Base-by-base conservation (phyloP, 2,113 vertebrate genomes). In the Pachycephala philippinensis region DNA sequence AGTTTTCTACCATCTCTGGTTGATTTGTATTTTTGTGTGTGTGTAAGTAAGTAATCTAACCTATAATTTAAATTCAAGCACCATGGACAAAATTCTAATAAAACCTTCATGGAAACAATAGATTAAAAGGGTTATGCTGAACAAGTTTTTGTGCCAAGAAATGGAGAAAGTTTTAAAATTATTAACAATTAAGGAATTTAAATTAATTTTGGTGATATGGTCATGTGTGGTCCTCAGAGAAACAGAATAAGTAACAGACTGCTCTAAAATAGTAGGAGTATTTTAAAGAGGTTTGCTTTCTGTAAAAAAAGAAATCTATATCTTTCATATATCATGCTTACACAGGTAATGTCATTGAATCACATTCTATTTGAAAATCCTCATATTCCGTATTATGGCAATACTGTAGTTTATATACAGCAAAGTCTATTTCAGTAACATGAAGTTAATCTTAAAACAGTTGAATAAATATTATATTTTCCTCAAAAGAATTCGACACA, bases 401-500 rank as follows among this genome's bases (percentile, higher is more conserved):
- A 37, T 61, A 20, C 6, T 87, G 4, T 70, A 17, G 4, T 37
- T 56, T 52, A n/a, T 35, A 31, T 10, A 60, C 3, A 24, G 16
- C 7, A 57, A 72, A 63, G 6, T 42, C 6, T 37, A 24, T 24
- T 72, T 23, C 11, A 64, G 17, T 44, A 54, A 15, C 7, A 27
- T 30, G 10, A 50, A 70, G 2, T 17, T 17, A 42, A n/a, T 61
- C 18, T 60, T 54, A 53, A 54, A 35, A n/a, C 16, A 63, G 7
- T 2, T 42, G 12, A 66, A 81, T 28, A 24, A 47, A 49, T 35
- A 30, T 27, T 33, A 4, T 26, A 6, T 60, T 84, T 75, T 50
- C 28, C 5, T 64, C 3, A 27, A 53, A 35, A 61, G 17, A 28
- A 10, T 0, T n/a, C 3, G 3, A 11, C 11, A 53, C 15, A 4